Conservation (phyloP, 1,140 invertebrate species). For the Conus betulinus region DNA sequence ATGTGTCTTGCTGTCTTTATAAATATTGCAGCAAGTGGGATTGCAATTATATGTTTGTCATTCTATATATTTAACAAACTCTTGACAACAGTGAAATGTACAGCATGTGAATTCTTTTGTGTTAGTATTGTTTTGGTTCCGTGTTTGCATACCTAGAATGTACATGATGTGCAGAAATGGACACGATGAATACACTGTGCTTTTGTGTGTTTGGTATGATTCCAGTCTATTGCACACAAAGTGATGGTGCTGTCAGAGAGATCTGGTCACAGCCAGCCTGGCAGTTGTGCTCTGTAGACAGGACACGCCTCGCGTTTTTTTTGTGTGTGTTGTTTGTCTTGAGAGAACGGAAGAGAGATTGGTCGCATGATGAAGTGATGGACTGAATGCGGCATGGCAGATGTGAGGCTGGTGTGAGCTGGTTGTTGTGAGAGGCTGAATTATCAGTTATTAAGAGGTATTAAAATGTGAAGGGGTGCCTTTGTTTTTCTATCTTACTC, state of each 20-base stretch:
- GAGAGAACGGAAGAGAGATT: background rate
- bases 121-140: background rate
- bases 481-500: too few species aligned
- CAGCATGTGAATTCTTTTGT: background rate
- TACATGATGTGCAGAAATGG: background rate
- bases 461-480: too few species aligned
- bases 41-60: too few species aligned
- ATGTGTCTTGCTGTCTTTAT: too few species aligned
- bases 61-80: too few species aligned
- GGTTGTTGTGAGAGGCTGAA: too few species aligned
- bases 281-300: slow-evolving; percentile 17
- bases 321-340: slow-evolving; percentile 9
- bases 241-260: slow-evolving; percentile 17
- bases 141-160: background rate
- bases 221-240: slow-evolving; percentile 20
- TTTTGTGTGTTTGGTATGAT: slow-evolving; percentile 36
- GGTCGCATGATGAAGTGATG: background rate
- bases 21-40: too few species aligned
- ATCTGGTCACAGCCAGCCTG: slow-evolving; percentile 25
- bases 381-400: background rate
- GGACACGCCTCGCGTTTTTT: background rate
- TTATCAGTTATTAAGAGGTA: too few species aligned
- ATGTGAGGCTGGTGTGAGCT: background rate
- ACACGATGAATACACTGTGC: background rate
- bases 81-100: background rate